These are phyloP conservation scores for Mythimna vitellina DNA, from an alignment of 2,888 invertebrate genomes.

Conservation along the genomic window DNA sequence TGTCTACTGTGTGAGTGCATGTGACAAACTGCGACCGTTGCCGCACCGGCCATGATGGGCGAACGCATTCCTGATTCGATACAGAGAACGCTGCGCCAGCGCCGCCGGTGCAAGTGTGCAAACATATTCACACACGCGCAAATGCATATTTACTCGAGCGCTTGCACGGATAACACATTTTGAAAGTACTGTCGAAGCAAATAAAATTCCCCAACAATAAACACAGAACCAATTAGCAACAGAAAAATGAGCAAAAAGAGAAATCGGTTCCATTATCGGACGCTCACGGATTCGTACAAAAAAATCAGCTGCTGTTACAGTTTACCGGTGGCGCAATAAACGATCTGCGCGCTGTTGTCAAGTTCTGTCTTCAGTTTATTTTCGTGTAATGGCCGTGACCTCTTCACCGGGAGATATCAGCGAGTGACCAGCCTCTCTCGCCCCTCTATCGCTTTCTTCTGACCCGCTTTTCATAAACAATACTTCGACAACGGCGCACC, in stretches of 20 bases:
- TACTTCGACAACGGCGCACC: constrained; percentile 83
- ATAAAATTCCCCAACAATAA: constrained; percentile 70
- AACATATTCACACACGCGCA: constrained; percentile 61
- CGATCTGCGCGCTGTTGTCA: constrained; percentile 67
- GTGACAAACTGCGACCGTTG: constrained; percentile 69
- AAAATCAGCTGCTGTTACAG: constrained; percentile 75
- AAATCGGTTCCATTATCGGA: constrained; percentile 81
- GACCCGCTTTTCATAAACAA: constrained; percentile 90
- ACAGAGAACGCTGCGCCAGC: constrained; percentile 70
- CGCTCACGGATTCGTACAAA: constrained; percentile 77
- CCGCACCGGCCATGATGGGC: constrained; percentile 76
- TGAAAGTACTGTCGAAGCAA: constrained; percentile 67
- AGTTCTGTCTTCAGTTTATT: constrained; percentile 75
- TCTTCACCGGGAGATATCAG: constrained; percentile 86
- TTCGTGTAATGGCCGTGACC: constrained; percentile 87
- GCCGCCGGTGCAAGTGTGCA: constrained; percentile 59
- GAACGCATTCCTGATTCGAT: constrained; percentile 86
- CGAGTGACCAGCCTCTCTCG: constrained; percentile 82
- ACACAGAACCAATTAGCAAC: constrained; percentile 79
- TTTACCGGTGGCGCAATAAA: constrained; percentile 73
- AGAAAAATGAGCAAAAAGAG: constrained; percentile 80
- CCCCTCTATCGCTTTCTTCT: constrained; percentile 88
- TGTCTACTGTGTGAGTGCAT: constrained; percentile 69
- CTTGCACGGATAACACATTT: constrained; percentile 59
- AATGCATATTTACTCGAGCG: constrained; percentile 61